Percentiles rank a stretch among this genome's conserved stretches.
Evolutionary conservation across 2,888 invertebrate species (phyloP).

Genomic region (Palloptera scutellata): DNA sequence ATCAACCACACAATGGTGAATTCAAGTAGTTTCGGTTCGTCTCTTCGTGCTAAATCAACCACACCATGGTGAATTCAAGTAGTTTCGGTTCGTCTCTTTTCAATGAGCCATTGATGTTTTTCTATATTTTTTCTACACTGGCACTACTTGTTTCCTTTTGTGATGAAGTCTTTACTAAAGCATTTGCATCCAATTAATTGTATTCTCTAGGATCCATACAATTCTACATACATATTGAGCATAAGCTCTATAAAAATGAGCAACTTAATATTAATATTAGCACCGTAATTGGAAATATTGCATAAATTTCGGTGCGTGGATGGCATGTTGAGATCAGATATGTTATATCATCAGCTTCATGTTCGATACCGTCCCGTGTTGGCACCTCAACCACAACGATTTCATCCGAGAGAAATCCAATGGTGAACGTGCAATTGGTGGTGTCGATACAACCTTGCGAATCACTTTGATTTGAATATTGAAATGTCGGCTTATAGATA

Average conservation of each 20-base stretch:
- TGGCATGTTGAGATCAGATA: conserved; percentile 79
- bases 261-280: conserved; percentile 79
- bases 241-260: conserved; percentile 76
- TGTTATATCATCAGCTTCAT: conserved; percentile 77
- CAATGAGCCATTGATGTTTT: too few species aligned
- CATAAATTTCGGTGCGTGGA: conserved; percentile 80
- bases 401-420: conserved; percentile 78
- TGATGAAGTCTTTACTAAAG: too few species aligned
- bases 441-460: conserved; percentile 75
- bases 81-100: too few species aligned
- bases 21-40: too few species aligned
- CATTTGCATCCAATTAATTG: too few species aligned
- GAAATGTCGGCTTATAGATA: conserved; percentile 84
- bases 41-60: too few species aligned
- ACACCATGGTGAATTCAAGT: too few species aligned
- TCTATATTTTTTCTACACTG: too few species aligned
- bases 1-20: too few species aligned
- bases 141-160: too few species aligned
- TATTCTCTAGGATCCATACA: too few species aligned
- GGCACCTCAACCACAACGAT: conserved; percentile 86
- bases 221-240: too few species aligned
- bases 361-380: conserved; percentile 80
- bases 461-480: conserved; percentile 68
- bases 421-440: conserved; percentile 78
- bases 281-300: conserved; percentile 81